These are phyloP conservation scores for Dunckerocampus dactyliophorus DNA, from an alignment of 2,113 vertebrate genomes.

Conservation along the genomic window DNA sequence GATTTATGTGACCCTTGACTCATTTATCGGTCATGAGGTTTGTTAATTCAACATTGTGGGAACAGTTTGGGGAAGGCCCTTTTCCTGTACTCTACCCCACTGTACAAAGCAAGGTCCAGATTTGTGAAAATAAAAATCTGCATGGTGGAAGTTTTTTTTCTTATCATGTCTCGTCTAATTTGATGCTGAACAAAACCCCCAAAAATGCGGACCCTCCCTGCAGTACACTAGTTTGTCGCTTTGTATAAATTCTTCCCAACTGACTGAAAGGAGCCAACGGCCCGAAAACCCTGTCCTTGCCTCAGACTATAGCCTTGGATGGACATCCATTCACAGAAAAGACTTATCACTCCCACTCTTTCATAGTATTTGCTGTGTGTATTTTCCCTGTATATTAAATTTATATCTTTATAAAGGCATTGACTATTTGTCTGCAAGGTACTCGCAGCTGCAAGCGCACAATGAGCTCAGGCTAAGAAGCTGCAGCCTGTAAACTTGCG, in stretches of 20 bases:
- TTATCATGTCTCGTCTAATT: conserved; percentile 18
- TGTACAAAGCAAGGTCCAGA: no score
- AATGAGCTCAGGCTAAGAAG: conserved; percentile 55
- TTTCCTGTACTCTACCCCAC: no score
- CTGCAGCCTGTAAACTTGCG: conserved; percentile 52
- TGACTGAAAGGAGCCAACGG: conserved; percentile 65
- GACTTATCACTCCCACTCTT: conserved; percentile 60
- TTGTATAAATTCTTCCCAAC: conserved; percentile 61
- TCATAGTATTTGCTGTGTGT: conserved; percentile 60
- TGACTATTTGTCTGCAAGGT: conserved; percentile 49
- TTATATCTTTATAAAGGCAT: conserved; percentile 47
- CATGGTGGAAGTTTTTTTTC: no score
- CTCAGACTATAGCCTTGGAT: conserved; percentile 69
- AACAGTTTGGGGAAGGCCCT: no score
- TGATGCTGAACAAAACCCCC: conserved; percentile 25
- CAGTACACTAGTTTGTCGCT: conserved; percentile 50
- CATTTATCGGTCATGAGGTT: conserved; percentile 25
- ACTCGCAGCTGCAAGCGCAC: conserved; percentile 62
- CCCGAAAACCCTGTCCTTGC: conserved; percentile 61
- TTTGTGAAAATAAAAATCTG: no score
- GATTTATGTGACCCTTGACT: conserved; percentile 54
- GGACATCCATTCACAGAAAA: conserved; percentile 41
- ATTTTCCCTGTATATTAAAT: conserved; percentile 67
- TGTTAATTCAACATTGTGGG: no score
- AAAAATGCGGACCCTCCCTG: conserved; percentile 36